phyloP scores from a whole-genome alignment of 2,888 invertebrate genomes.

The Agrochola litura region DNA sequence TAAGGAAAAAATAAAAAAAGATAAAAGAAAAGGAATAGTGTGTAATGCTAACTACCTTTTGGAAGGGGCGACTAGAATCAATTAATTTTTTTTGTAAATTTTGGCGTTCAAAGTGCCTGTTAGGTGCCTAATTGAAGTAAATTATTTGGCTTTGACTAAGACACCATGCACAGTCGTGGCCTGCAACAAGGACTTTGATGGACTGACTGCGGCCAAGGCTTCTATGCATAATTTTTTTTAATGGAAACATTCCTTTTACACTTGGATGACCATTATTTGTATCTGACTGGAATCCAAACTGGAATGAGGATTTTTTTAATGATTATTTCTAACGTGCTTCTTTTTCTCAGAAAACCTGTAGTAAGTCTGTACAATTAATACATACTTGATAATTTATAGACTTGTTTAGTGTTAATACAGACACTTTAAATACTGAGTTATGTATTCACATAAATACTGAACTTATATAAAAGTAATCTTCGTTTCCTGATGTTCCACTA shows the following conservation, averaged over 20 bases:
- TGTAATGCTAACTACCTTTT: too few species aligned
- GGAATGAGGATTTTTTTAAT: background rate
- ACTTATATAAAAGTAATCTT: constrained; percentile 67
- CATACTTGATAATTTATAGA: background rate
- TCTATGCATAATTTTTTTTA: background rate
- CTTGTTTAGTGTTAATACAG: constrained; percentile 17
- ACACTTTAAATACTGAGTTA: constrained; percentile 45
- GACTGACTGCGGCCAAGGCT: too few species aligned
- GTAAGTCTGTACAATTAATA: background rate
- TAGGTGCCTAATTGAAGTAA: too few species aligned
- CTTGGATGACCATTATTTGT: background rate
- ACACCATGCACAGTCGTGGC: too few species aligned
- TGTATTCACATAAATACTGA: constrained; percentile 49
- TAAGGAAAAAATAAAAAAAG: too few species aligned
- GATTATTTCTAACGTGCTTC: too few species aligned
- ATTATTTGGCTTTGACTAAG: too few species aligned
- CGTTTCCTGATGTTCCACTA: constrained; percentile 75
- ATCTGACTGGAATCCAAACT: background rate
- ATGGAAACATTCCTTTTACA: accelerated
- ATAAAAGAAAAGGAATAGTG: too few species aligned
- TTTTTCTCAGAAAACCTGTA: background rate
- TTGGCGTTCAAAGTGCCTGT: too few species aligned
- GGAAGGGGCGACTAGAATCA: too few species aligned
- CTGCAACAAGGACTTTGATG: too few species aligned
- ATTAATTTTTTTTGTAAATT: too few species aligned